Evolutionary conservation across 2,888 invertebrate species (phyloP).

Genomic region (Nowickia ferox): DNA sequence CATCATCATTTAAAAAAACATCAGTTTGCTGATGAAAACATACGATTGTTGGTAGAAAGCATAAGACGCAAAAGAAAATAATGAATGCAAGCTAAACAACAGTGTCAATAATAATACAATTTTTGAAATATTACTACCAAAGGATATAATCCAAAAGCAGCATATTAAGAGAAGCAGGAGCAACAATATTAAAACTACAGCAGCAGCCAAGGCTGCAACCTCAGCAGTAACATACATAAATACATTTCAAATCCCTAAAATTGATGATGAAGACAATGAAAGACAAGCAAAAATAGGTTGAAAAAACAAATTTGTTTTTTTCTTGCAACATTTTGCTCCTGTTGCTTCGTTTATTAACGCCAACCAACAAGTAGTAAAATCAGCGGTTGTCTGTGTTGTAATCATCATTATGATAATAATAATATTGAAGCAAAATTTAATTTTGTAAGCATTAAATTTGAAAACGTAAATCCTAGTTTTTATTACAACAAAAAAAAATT

Average conservation of each 20-base stretch:
- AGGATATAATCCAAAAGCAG: slow-evolving; percentile 51
- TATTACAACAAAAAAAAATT: slow-evolving; percentile 5
- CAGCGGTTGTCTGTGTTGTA: not conserved
- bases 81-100: slow-evolving; percentile 36
- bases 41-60: slow-evolving; percentile 28
- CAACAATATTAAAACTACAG: not conserved
- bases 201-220: slow-evolving; percentile 10
- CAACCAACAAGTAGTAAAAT: slow-evolving; percentile 3
- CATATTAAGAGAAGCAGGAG: slow-evolving; percentile 44
- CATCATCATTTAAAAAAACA: slow-evolving; percentile 25
- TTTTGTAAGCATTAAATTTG: not conserved
- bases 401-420: not conserved
- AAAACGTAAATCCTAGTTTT: not conserved
- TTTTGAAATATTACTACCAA: slow-evolving; percentile 57
- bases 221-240: not conserved
- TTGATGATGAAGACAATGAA: slow-evolving; percentile 30
- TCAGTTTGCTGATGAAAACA: slow-evolving; percentile 47
- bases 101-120: slow-evolving; percentile 60
- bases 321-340: not conserved
- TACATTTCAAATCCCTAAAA: slow-evolving; percentile 30
- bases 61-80: not conserved
- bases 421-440: not conserved
- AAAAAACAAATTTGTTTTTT: not conserved
- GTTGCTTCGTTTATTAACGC: slow-evolving; percentile 12
- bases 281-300: not conserved